phyloP scores from a whole-genome alignment of 2,113 vertebrate genomes.

The Columbina picui region DNA sequence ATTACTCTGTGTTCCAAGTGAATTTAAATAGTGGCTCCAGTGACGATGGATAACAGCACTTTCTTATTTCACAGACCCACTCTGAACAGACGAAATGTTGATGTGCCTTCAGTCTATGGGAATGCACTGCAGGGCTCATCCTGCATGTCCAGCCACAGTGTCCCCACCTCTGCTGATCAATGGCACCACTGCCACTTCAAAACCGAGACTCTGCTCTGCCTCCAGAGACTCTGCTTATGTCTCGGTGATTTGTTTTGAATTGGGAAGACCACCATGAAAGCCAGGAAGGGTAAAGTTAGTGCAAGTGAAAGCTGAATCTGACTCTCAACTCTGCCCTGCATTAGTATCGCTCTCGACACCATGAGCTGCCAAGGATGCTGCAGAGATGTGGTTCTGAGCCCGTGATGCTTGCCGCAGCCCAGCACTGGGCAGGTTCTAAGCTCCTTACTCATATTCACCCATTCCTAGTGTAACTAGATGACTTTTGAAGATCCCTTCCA shows the following conservation, averaged over 20 bases:
- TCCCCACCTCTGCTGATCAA: not conserved
- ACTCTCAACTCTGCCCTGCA: not conserved
- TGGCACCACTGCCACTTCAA: not conserved
- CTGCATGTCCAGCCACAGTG: rapidly evolving
- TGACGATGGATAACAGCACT: not conserved
- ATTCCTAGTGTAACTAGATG: not conserved
- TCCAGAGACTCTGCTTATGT: not conserved
- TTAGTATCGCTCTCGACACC: not conserved
- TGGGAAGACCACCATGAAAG: rapidly evolving
- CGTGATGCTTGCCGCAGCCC: not conserved
- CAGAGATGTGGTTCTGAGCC: not conserved
- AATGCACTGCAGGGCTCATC: not conserved
- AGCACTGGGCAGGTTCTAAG: rapidly evolving
- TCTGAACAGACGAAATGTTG: not conserved
- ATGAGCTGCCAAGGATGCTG: not conserved
- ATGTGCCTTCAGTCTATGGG: not conserved
- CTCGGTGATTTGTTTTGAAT: rapidly evolving
- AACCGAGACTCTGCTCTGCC: not conserved
- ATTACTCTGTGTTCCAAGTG: constrained; percentile 49
- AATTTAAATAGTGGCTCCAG: constrained; percentile 39
- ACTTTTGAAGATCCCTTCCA: too few species aligned
- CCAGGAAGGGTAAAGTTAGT: not conserved
- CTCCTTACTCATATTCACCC: not conserved
- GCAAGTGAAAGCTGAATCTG: not conserved
- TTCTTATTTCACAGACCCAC: not conserved